Base-by-base conservation (phyloP, 2,113 vertebrate genomes). In the Choloepus hoffmanni region DNA sequence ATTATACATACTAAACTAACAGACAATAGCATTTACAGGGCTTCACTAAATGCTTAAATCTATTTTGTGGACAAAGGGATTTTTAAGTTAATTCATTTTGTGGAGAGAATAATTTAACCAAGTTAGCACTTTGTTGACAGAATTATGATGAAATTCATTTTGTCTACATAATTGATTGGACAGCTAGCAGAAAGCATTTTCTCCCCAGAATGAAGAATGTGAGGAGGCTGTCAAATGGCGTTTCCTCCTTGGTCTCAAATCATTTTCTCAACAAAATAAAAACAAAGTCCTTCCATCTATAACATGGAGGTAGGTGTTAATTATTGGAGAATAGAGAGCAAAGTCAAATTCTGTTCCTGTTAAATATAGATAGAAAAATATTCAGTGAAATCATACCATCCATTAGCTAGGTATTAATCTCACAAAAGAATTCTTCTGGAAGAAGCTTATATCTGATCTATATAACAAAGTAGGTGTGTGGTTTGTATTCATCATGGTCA, bases 21-120 rank as follows among this genome's bases (percentile, higher is more conserved):
- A 98, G 95, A 95, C 30, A 4, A 60, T 53, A 53, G 83, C 98
- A 98, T 98, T 98, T 98, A 98, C 97, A 98, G 95, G 95, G 55
- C 95, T 98, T 98, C 86, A 77, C 95, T 97, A 98, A 98, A 98
- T 97, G 97, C 96, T 98, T 98, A 97, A 96, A 97, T 97, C 94
- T 98, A 3, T 97, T 98, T 96, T 97, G 97, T 98, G 92, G 96
- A 98, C 97, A 96, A 98, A 98, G 98, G 94, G 96, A 97, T 97
- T 98, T 98, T 98, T 98, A 98, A 98, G 97, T 98, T 98, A 98
- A 98, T 98, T 98, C 98, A 97, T 98, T 98, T 98, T 98, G 97
- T 95, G 95, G 87, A 96, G 92, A 97, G 95, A 98, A 98, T 98
- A 97, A 98, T 98, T 98, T 98, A 98, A 98, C 97, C 96, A 98